Conservation (phyloP, 1,140 invertebrate genomes). For the Pectinophora gossypiella region DNA sequence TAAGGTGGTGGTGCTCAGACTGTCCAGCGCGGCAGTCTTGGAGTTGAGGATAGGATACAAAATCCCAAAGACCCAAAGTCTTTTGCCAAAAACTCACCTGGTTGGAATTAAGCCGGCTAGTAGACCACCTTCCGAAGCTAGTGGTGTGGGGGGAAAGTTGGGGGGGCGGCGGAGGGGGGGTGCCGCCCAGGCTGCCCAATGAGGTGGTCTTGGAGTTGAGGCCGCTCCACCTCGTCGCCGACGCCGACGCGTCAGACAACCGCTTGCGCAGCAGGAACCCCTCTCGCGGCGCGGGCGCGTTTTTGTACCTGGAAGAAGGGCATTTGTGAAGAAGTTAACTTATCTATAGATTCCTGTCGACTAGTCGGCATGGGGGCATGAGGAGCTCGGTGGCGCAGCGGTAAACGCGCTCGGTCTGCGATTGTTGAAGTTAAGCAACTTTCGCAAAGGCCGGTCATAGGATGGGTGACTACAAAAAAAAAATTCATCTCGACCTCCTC, state of each 20-base stretch:
- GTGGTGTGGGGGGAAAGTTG: constrained; percentile 66
- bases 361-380: neutral
- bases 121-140: constrained; percentile 88
- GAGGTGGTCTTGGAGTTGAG: constrained; percentile 87
- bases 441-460: too few relatives aligned
- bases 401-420: too few relatives aligned
- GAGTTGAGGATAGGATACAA: too few relatives aligned
- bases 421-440: too few relatives aligned
- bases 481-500: too few relatives aligned
- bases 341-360: too few relatives aligned
- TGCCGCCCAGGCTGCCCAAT: constrained; percentile 79
- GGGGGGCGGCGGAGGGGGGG: constrained; percentile 65
- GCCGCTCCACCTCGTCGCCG: constrained; percentile 80
- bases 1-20: too few relatives aligned
- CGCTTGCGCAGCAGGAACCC: constrained; percentile 80
- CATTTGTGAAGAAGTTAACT: neutral
- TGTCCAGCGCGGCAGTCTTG: too few relatives aligned
- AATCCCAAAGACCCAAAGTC: too few relatives aligned
- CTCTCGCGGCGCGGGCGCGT: constrained; percentile 82
- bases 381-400: too few relatives aligned
- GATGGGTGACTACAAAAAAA: too few relatives aligned
- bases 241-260: constrained; percentile 80
- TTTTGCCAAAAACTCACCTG: constrained; percentile 64
- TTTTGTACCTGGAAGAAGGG: constrained; percentile 83
- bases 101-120: constrained; percentile 87